Evolutionary conservation across 2,888 invertebrate species (phyloP).

Genomic region (Drosophila colorata): DNA sequence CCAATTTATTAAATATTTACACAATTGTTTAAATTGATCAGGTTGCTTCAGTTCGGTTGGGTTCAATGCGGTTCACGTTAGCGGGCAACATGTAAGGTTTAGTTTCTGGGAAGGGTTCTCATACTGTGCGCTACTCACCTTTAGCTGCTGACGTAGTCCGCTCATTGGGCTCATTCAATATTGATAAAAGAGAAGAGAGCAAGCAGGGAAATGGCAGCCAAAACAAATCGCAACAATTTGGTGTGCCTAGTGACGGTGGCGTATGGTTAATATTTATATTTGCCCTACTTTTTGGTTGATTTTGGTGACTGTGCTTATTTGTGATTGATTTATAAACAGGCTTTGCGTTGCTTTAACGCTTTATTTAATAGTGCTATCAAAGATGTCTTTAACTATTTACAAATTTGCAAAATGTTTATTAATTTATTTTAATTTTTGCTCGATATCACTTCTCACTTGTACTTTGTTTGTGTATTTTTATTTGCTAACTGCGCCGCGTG

Average conservation of each 20-base stretch:
- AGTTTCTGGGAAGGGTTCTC: slow-evolving; percentile 11
- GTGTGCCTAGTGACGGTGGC: slow-evolving; percentile 48
- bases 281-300: slow-evolving; percentile 40
- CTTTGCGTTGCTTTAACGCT: neutral
- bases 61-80: slow-evolving; percentile 25
- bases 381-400: slow-evolving; percentile 7
- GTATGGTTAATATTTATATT: slow-evolving; percentile 66
- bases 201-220: slow-evolving; percentile 22
- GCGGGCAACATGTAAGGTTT: slow-evolving; percentile 1
- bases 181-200: slow-evolving; percentile 34
- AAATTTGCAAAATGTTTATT: slow-evolving; percentile 17
- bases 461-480: slow-evolving; percentile 25
- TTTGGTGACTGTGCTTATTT: slow-evolving; percentile 4
- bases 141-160: slow-evolving; percentile 84
- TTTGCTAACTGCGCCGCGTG: slow-evolving; percentile 43
- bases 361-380: slow-evolving; percentile 7
- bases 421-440: slow-evolving; percentile 3
- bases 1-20: slow-evolving; percentile 67
- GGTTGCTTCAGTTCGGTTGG: slow-evolving; percentile 28
- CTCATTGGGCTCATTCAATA: slow-evolving; percentile 85
- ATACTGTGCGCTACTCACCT: slow-evolving; percentile 74
- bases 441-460: slow-evolving; percentile 28
- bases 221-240: slow-evolving; percentile 12
- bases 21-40: slow-evolving; percentile 56
- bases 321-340: slow-evolving; percentile 17